Base-by-base conservation (phyloP, 2,888 invertebrate genomes). In the Drosophila ustulata region DNA sequence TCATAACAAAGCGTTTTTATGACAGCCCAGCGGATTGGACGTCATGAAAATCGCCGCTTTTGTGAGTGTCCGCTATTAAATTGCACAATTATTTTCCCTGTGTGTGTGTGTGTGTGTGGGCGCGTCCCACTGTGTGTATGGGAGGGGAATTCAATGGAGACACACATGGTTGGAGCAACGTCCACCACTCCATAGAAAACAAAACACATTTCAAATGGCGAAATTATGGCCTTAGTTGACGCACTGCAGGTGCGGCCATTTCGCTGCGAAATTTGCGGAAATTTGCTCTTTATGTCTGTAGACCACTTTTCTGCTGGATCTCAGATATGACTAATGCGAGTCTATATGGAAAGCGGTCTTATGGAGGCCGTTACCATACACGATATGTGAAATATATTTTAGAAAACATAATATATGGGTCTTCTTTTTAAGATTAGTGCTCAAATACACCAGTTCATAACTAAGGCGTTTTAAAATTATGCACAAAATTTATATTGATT, bases 1-100 rank as follows among this genome's bases (percentile, higher is more conserved):
- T 61, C 67, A 73, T 71, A 78, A 80, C 79, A 80, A 80, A 76
- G 73, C 82, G 71, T 63, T 82, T 83, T 86, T 84, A 84, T 82
- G 83, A 78, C 82, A 79, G 79, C 66, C 56, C 69, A 69, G 80
- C 82, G 78, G 61, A 78, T 85, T 74, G 71, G 53, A 52, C 71
- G 70, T 76, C 74, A 70, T 66, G 68, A 71, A 80, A 77, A 70
- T 64, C 67, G 56, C 34, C 56, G 74, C 67, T 69, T 69, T 55
- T 55, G 61, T 56, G 59, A 78, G 67, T 68, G 57, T 65, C 41
- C 53, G 55, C 79, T 66, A 70, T 86, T 83, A 71, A 86, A 71
- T 57, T 68, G 32, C 50, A 66, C 77, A 86, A 74, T 71, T 69
- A 64, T 61, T 71, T 83, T 78, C 61, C 82, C 73, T 79, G 59